Base-by-base conservation (phyloP, 2,888 invertebrate species). In the Archips xylosteana region DNA sequence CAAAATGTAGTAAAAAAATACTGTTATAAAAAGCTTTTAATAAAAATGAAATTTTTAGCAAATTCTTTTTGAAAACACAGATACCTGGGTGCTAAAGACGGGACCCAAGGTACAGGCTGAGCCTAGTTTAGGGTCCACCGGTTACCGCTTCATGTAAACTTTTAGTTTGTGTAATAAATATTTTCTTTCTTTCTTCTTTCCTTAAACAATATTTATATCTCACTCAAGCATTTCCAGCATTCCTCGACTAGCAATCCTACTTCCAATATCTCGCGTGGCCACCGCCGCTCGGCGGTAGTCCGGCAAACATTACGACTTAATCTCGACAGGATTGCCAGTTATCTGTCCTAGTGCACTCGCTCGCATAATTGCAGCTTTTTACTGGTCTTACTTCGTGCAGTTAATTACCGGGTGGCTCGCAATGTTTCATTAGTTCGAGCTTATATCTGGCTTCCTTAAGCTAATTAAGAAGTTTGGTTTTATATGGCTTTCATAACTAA, bases 281-380 rank as follows among this genome's bases (percentile, higher is more conserved):
- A 64, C 64, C 57, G 45, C 66, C 77, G 75, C 81, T 70, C 82
- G 76, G 82, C 79, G 83, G 86, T 84, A 85, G 85, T 83, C 83
- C 84, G 79, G 84, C 84, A 81, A 87, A 84, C 86, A 88, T 89
- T 88, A 90, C 87, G 85, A 86, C 88, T 88, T 91, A 92, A 91
- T 91, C 91, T 89, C 80, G 76, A 79, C 82, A 86, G 87, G 89
- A 91, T 90, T 89, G 85, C 85, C 85, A 82, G 86, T 85, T 90
- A 88, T 87, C 88, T 86, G 80, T 82, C 81, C 81, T 80, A 79
- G 80, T 78, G 82, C 84, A 85, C 77, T 77, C 84, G 80, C 81
- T 79, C 81, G 82, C 84, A 85, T 86, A 85, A 87, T 87, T 85
- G 85, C 83, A 81, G 80, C 82, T 85, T 84, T 83, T 63, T 68